Percentiles rank a stretch among this genome's conserved stretches.
Conservation (phyloP, 2,888 invertebrate genomes). For the Cyaniris semiargus region DNA sequence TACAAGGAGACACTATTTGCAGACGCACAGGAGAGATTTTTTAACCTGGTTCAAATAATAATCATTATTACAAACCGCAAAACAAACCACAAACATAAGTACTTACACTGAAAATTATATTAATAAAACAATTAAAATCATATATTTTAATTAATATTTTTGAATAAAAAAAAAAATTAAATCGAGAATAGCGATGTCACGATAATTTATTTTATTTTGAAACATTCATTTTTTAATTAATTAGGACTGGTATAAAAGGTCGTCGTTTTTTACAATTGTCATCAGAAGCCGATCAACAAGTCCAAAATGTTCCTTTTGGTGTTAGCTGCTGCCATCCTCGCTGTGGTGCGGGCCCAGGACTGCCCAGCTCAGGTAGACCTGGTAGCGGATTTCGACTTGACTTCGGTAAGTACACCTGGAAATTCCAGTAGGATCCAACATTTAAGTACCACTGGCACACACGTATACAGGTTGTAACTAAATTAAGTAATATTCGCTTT, state of each 20-base stretch:
- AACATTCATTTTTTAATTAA: slow-evolving; percentile 9
- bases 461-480: too few species aligned
- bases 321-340: background rate
- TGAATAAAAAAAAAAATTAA: background rate
- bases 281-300: background rate
- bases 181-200: slow-evolving; percentile 5
- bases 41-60: too few species aligned
- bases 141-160: background rate
- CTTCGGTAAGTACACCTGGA: background rate
- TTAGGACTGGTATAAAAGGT: background rate
- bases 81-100: background rate
- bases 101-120: background rate
- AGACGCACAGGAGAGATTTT: too few species aligned
- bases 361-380: background rate
- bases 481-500: too few species aligned
- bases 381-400: background rate
- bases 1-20: too few species aligned
- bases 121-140: background rate
- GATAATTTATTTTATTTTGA: background rate
- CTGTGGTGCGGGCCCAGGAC: background rate
- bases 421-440: background rate
- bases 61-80: background rate
- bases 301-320: background rate
- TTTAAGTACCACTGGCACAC: background rate
- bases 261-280: background rate